These are phyloP conservation scores for Planococcus citri DNA, from an alignment of 1,140 invertebrate species.

Conservation along the genomic window DNA sequence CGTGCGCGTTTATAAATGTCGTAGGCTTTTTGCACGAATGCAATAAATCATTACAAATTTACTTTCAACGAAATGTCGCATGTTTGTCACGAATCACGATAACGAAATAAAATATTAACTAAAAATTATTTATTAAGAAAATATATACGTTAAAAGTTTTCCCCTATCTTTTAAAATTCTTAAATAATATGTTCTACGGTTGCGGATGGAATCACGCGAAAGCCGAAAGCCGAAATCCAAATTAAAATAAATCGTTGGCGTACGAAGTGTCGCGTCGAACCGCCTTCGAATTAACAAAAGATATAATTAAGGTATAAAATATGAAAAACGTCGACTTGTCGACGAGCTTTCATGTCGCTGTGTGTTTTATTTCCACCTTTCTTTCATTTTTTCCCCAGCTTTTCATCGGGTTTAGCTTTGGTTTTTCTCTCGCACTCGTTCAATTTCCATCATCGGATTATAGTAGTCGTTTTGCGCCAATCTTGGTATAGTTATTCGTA, in stretches of 20 bases:
- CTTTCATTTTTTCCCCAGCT: no score
- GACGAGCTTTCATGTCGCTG: no score
- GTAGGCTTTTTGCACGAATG: slow-evolving; percentile 1
- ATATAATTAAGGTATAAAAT: background rate
- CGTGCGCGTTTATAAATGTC: background rate
- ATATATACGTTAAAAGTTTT: background rate
- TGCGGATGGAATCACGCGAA: background rate
- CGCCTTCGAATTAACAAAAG: background rate
- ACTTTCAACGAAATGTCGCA: background rate
- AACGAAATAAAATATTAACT: slow-evolving; percentile 4
- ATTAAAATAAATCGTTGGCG: background rate
- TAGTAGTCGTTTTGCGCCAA: no score
- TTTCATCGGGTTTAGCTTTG: no score
- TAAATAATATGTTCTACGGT: background rate
- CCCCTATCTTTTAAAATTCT: background rate
- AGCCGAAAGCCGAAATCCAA: no score
- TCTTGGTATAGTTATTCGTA: no score
- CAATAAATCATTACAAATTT: slow-evolving; percentile 1
- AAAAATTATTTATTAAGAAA: slow-evolving; percentile 4
- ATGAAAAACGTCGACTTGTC: background rate
- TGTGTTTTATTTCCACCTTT: no score
- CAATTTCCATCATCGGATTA: no score
- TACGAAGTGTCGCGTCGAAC: background rate
- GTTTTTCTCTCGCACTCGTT: no score
- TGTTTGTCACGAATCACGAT: background rate